Base-by-base conservation (phyloP, 2,113 vertebrate genomes). In the Shinisaurus crocodilurus region DNA sequence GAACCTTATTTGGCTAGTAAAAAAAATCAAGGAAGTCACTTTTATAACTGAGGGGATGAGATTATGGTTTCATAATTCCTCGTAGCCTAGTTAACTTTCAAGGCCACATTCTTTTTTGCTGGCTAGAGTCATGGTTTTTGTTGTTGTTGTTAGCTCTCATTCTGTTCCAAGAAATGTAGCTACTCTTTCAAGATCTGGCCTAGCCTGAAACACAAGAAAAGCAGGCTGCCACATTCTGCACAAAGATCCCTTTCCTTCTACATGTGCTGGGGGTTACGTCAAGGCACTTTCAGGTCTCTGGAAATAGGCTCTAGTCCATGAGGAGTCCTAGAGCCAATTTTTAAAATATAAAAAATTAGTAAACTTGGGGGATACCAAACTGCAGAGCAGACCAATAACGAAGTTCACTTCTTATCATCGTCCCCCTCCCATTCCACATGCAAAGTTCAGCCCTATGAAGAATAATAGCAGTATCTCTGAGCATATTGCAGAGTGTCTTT, bases 1-100 rank as follows among this genome's bases (percentile, higher is more conserved):
- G 89, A 79, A 29, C 2, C 1, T 85, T 90, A 29, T 91, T 79
- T 40, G 70, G 27, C 75, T 94, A 85, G 85, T 90, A 82, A 83
- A 25, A 88, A 77, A 60, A 2, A 43, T 65, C 88, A 65, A 83
- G 3, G 29, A 65, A 63, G 37, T 85, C 77, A 85, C 57, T 43
- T 60, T 81, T 79, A 3, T 75, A 7, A 6, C 12, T 85, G 81
- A 89, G 72, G 57, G 16, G 85, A 63, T n/a, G 82, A 90, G 57
- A 67, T 40, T 86, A 45, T n/a, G 5, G 86, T 89, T 92, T 87
- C 81, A 76, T 89, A 48, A 29, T n/a, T 83, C 75, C 57, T 27
- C 57, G 3, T 45, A 75, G 1, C 40, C 72, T 63, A 0, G 0
- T 85, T 88, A 89, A 75, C 63, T 74, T 5, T 1, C 23, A 86